These are phyloP conservation scores for Phanerotoma sp. DNA, from an alignment of 2,888 invertebrate genomes.

Conservation along the genomic window DNA sequence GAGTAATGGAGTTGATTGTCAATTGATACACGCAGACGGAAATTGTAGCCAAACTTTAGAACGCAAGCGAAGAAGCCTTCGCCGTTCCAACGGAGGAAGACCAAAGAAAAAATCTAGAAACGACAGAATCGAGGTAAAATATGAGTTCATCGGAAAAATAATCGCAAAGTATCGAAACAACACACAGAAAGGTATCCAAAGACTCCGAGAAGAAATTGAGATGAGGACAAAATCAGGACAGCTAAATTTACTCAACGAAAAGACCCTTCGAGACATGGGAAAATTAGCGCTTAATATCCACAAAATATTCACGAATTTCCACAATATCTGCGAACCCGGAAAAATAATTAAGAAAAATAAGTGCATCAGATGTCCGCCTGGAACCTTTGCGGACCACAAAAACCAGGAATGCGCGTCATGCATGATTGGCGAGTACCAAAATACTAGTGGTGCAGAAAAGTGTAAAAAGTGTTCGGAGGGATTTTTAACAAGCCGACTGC, in stretches of 20 bases:
- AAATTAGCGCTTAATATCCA: constrained; percentile 44
- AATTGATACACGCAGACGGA: too few species aligned
- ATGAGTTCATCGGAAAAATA: constrained; percentile 47
- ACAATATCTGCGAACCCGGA: constrained; percentile 59
- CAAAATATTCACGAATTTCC: constrained; percentile 41
- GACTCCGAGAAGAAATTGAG: constrained; percentile 41
- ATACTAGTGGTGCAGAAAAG: constrained; percentile 59
- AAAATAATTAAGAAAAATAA: constrained; percentile 60
- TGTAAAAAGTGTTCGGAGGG: constrained; percentile 64
- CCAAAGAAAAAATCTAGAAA: constrained; percentile 24
- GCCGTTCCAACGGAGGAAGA: constrained; percentile 39
- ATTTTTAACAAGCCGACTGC: constrained; percentile 62
- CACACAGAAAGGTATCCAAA: constrained; percentile 39
- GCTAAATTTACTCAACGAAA: constrained; percentile 40
- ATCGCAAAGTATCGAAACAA: constrained; percentile 43
- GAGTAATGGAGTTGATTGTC: constrained; percentile 46
- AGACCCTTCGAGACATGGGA: constrained; percentile 43
- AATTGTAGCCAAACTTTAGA: too few species aligned
- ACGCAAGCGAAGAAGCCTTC: too few species aligned
- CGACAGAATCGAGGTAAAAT: constrained; percentile 47
- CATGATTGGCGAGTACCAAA: constrained; percentile 64
- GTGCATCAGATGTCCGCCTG: constrained; percentile 68
- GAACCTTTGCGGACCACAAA: constrained; percentile 64
- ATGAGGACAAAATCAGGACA: constrained; percentile 38
- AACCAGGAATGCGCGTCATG: constrained; percentile 64